Evolutionary conservation across 2,113 vertebrate species (phyloP).

Genomic region (Lepus timidus): DNA sequence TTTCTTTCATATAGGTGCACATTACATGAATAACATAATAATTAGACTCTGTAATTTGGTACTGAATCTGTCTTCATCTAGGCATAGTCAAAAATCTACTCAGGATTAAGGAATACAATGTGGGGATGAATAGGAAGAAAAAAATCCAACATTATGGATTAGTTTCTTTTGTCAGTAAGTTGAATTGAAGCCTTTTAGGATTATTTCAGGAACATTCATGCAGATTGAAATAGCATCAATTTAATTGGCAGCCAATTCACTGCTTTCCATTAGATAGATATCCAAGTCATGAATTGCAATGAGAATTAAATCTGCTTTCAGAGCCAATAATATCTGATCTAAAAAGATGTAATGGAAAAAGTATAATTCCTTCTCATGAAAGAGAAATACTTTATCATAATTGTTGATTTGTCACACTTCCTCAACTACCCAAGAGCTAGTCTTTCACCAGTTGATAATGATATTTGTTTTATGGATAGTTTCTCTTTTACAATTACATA

Average conservation of each 20-base stretch:
- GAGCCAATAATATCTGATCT: conserved; percentile 40
- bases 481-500: background rate
- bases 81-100: conserved; percentile 4
- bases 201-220: conserved; percentile 64
- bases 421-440: background rate
- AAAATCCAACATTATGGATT: conserved; percentile 27
- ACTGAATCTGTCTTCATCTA: conserved; percentile 4
- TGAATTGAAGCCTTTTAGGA: conserved; percentile 58
- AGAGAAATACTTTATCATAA: conserved; percentile 62
- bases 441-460: background rate
- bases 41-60: conserved; percentile 21
- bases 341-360: conserved; percentile 68
- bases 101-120: background rate
- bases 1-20: background rate
- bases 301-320: conserved; percentile 73
- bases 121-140: conserved; percentile 41
- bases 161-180: conserved; percentile 50
- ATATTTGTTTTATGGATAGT: conserved; percentile 57
- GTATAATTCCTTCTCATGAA: conserved; percentile 27
- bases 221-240: conserved; percentile 51
- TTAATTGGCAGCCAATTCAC: conserved; percentile 69
- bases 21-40: background rate
- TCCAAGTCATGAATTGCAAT: conserved; percentile 66
- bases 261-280: conserved; percentile 62
- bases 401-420: conserved; percentile 53